Evolutionary conservation across 2,113 vertebrate species (phyloP), one percentile per base, ranked within the genome.

Genomic region (Scophthalmus maximus): DNA sequence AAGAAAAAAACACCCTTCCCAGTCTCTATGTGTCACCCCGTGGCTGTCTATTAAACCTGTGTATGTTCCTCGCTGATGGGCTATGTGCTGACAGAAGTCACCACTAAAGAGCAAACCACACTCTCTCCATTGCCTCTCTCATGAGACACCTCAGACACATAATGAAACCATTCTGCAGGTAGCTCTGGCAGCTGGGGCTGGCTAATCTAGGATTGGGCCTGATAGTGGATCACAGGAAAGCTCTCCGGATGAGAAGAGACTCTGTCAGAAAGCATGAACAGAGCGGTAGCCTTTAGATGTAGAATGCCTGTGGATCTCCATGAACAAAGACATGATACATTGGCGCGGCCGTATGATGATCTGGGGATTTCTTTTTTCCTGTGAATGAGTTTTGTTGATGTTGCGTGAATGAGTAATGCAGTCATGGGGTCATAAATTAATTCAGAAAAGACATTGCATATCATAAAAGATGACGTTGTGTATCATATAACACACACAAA

Each of bases 81-180:
- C 52, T 26, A 22, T 46, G 38, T 42, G 38, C 68, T 42, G 67
- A 66, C 60, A 56, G 74, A 76, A 34, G 76, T 78, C 68, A 8
- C 58, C 27, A 26, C 29, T 77, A 57, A 79, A 83, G 64, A 73
- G 77, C 73, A 74, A 50, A 68, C 53, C 76, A 22, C 55, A 18
- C 80, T 69, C 64, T 30, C 56, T 69, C 62, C 67, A 59, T 78
- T 44, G 57, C 49, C 83, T 84, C 65, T 76, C 73, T 78, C 81
- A 68, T 76, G 72, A 68, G 62, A 75, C 68, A 66, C 86, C 81
- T 73, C 66, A n/a, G 62, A 73, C 66, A 38, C 58, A 92, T 90
- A 91, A 91, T 89, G 83, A 86, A 88, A 78, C 81, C 87, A 87
- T 91, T 92, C 88, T 92, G 51, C 75, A 9, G 74, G 44, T 70